Evolutionary conservation across 2,888 invertebrate genomes (phyloP), one percentile per base, ranked within the genome.

Genomic region (Lepidocyrtoides sp.): DNA sequence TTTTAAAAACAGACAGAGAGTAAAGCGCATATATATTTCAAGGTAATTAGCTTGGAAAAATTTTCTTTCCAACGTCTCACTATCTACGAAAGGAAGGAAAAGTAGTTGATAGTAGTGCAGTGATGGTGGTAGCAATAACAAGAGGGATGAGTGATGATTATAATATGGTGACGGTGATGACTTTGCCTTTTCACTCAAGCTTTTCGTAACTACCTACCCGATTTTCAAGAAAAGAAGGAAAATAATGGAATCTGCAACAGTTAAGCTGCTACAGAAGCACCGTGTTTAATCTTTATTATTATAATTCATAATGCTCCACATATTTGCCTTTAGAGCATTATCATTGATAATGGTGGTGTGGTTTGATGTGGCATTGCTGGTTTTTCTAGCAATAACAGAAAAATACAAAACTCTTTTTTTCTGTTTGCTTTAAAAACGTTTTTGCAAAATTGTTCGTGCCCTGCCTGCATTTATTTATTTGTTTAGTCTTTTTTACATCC

Each of bases 371-470:
- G 10, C 26, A 54, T 26, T 26, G 29, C 60, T 63, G 29, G 26
- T 63, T 63, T 26, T 48, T 48, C 69, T 10, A 29, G 20, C 32
- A 69, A 26, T 4, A 29, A 3, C 20, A 23, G 17, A 60, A 17
- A 8, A 3, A 23, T 60, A 60, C 17, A 60, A n/a, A 10, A 17
- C 23, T 60, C 77, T 4, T 14, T 48, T 84, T 51, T 69, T 54
- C 32, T 85, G 85, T 75, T 57, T 85, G 75, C 85, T 54, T 75
- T 85, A 72, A 85, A 57, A 85, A 85, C 75, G 75, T 75, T 44
- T 85, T 57, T 57, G 75, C 20, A 85, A 85, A 85, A 85, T 75
- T 57, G 20, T 36, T 10, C 36, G 69, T 69, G 69, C 36, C 82
- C 4, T 60, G 23, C n/a, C 26, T 44, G 60, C 82, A 57, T 60